Conservation (phyloP, 2,113 vertebrate genomes). For the Alaudala cheleensis region DNA sequence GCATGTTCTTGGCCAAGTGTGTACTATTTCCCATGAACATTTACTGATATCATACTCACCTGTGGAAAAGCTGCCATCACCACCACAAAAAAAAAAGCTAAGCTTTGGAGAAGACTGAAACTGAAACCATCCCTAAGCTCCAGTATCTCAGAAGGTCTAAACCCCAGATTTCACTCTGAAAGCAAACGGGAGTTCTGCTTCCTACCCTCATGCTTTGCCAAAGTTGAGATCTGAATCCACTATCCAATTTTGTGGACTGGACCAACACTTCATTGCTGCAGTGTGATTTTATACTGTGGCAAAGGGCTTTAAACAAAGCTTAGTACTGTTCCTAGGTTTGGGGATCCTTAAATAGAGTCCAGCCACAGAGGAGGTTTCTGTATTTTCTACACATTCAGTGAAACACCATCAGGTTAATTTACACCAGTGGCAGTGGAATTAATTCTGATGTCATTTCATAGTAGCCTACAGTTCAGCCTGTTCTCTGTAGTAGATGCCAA, state of each 20-base stretch:
- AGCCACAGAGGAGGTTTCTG: background rate
- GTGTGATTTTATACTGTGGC: background rate
- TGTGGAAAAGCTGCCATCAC: background rate
- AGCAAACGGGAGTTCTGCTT: background rate
- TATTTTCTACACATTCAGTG: background rate
- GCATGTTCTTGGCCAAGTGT: background rate
- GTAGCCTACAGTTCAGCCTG: background rate
- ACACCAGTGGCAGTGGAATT: background rate
- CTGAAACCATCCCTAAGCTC: background rate
- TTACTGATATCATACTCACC: background rate
- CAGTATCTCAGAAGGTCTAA: background rate
- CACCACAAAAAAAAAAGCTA: background rate
- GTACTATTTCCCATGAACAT: background rate
- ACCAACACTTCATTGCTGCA: background rate
- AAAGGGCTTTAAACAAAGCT: background rate
- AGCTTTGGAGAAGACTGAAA: background rate
- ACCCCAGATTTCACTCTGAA: background rate
- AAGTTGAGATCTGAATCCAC: background rate
- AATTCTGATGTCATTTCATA: background rate
- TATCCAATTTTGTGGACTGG: background rate
- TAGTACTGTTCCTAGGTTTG: background rate
- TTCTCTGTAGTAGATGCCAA: background rate
- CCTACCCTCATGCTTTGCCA: background rate
- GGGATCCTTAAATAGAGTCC: background rate
- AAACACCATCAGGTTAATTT: background rate